phyloP scores from a whole-genome alignment of 2,888 invertebrate species.

The Spodoptera littoralis region DNA sequence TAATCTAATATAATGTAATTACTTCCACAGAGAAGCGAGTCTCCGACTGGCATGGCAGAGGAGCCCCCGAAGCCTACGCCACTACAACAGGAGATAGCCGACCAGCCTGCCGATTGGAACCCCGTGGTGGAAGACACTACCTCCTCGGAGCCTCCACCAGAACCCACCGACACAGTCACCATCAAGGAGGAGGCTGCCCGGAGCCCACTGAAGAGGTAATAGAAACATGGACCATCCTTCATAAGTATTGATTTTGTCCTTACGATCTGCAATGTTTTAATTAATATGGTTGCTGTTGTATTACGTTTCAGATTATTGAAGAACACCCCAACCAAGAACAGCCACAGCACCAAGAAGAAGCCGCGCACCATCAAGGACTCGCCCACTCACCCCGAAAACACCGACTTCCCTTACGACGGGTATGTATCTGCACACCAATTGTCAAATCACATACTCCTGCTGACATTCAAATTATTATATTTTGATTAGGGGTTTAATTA shows the following conservation, averaged over 20 bases:
- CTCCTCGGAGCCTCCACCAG: constrained; percentile 72
- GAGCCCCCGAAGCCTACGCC: constrained; percentile 62
- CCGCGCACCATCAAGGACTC: constrained; percentile 73
- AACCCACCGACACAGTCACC: constrained; percentile 58
- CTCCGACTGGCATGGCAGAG: constrained; percentile 72
- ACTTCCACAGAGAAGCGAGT: constrained; percentile 77
- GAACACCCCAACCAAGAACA: constrained; percentile 78
- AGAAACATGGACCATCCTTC: not conserved
- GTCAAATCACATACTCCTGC: too few species aligned
- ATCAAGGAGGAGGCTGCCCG: constrained; percentile 75
- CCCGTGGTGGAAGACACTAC: constrained; percentile 80
- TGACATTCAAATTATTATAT: too few species aligned
- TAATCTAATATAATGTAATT: not conserved
- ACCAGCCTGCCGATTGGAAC: constrained; percentile 76
- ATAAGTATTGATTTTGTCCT: too few species aligned
- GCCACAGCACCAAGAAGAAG: constrained; percentile 77
- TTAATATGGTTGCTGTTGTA: not conserved
- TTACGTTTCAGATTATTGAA: constrained; percentile 73
- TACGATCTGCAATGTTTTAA: too few species aligned
- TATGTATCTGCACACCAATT: constrained; percentile 50
- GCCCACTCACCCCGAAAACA: constrained; percentile 78
- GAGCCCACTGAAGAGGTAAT: constrained; percentile 81
- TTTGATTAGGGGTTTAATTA: not conserved
- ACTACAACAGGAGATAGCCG: constrained; percentile 63
- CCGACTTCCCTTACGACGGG: constrained; percentile 81